Conservation (phyloP, 2,888 invertebrate species). For the Mylabris sibirica region DNA sequence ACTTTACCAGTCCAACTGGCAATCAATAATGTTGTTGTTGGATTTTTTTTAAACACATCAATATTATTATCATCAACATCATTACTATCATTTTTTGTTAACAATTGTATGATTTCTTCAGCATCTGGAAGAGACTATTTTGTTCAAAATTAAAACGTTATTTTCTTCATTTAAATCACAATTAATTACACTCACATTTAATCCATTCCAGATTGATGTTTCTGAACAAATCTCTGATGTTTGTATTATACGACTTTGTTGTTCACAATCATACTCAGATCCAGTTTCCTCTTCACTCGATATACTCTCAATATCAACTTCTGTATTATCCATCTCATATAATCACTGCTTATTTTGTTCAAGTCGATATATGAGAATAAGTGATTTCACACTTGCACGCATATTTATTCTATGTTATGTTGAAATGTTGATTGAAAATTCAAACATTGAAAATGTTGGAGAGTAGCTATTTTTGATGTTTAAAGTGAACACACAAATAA, state of each 20-base stretch:
- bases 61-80: constrained; percentile 62
- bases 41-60: constrained; percentile 59
- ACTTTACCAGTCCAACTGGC: constrained; percentile 70
- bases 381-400: background rate
- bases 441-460: background rate
- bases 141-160: constrained; percentile 6
- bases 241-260: constrained; percentile 44
- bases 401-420: constrained; percentile 11
- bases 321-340: constrained; percentile 9
- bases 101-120: constrained; percentile 57
- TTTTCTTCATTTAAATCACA: background rate
- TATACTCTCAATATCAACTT: constrained; percentile 48
- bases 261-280: constrained; percentile 56
- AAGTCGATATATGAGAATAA: background rate
- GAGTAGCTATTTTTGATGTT: constrained; percentile 4
- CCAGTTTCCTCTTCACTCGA: constrained; percentile 67
- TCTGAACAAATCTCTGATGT: constrained; percentile 55
- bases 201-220: constrained; percentile 43
- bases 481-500: background rate
- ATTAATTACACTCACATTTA: constrained; percentile 49
- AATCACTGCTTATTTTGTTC: background rate
- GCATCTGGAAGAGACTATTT: constrained; percentile 61
- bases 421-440: background rate
- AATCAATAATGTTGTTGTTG: constrained; percentile 67
- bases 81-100: constrained; percentile 62